Percentiles rank a stretch among this genome's conserved stretches.
phyloP scores from a whole-genome alignment of 2,113 vertebrate genomes.

The Psophia crepitans region DNA sequence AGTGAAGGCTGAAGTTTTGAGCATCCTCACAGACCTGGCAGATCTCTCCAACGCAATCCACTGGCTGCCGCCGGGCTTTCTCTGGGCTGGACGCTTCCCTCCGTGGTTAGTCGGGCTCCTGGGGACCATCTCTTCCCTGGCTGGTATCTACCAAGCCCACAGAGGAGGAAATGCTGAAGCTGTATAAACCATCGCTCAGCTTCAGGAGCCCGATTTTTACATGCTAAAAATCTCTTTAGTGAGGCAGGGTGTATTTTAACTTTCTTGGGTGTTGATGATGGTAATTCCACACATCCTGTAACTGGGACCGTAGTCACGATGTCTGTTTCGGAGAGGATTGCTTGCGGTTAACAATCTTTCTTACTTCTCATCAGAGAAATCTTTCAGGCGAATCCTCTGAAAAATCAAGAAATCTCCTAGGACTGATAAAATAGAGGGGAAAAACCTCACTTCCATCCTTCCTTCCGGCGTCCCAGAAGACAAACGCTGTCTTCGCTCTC shows the following conservation, averaged over 20 bases:
- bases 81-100: constrained; percentile 90
- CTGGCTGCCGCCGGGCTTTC: constrained; percentile 89
- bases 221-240: background rate
- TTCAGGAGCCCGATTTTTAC: background rate
- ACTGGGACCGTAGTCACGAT: background rate
- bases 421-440: background rate
- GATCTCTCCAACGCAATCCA: constrained; percentile 90
- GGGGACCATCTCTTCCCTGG: constrained; percentile 88
- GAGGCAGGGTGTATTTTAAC: background rate
- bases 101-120: constrained; percentile 91
- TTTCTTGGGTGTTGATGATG: background rate
- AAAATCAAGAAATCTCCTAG: background rate
- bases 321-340: background rate
- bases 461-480: background rate
- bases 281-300: background rate
- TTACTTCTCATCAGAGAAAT: background rate
- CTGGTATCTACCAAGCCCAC: constrained; percentile 80
- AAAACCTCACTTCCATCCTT: background rate
- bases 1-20: constrained; percentile 74
- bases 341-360: background rate
- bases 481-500: background rate
- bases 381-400: background rate
- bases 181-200: background rate
- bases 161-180: background rate
- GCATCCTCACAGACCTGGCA: constrained; percentile 75